These are phyloP conservation scores for Patella vulgata DNA, from an alignment of 1,140 invertebrate genomes.

Conservation along the genomic window DNA sequence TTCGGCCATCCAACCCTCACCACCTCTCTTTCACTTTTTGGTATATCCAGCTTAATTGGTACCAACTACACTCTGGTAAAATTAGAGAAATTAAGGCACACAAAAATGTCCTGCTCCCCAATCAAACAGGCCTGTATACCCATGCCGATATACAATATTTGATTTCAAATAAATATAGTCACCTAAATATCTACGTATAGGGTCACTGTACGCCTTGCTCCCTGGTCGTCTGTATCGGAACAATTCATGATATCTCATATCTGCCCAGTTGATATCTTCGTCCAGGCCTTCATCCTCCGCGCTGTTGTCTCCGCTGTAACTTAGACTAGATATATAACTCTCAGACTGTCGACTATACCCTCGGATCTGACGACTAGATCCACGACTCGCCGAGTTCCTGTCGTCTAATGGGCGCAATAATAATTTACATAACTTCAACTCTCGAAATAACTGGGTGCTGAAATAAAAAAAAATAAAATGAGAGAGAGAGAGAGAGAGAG, in stretches of 20 bases:
- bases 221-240: conserved; percentile 59
- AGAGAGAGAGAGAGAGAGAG: conserved; percentile 10
- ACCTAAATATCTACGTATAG: conserved; percentile 37
- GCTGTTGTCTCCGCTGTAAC: conserved; percentile 61
- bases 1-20: too few relatives aligned
- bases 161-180: too few relatives aligned
- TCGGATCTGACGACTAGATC: conserved; percentile 57
- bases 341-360: conserved; percentile 65
- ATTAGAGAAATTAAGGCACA: too few relatives aligned
- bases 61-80: too few relatives aligned
- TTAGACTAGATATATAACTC: conserved; percentile 61
- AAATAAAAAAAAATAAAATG: conserved; percentile 10
- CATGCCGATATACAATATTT: too few relatives aligned
- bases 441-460: conserved; percentile 64
- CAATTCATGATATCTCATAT: conserved; percentile 48
- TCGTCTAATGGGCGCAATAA: conserved; percentile 62
- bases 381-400: conserved; percentile 53
- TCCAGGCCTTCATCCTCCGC: conserved; percentile 49
- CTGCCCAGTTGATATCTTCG: conserved; percentile 43
- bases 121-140: too few relatives aligned
- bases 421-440: conserved; percentile 65
- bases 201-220: conserved; percentile 58
- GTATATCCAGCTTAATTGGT: too few relatives aligned
- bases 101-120: too few relatives aligned
- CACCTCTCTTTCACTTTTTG: too few relatives aligned